Evolutionary conservation across 2,113 vertebrate species (phyloP), one percentile per base, ranked within the genome.

Genomic region (Cochlearius cochlearius): DNA sequence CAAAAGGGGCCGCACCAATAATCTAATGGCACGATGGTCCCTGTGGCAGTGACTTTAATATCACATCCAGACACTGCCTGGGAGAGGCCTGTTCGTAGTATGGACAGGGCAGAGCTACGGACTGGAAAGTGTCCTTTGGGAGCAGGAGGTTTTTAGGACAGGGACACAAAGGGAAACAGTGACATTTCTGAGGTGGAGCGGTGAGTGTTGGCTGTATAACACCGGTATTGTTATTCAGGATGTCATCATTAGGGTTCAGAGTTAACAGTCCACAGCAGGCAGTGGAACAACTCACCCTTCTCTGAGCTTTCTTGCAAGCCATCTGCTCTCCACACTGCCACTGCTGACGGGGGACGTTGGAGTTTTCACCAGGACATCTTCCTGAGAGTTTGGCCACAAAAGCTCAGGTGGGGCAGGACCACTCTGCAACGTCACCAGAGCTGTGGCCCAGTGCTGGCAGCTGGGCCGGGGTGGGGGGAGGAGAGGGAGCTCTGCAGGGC

Each of bases 1-100:
- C 67, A 2, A 11, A 30, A 62, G 11, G 32, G 34, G 15, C 49
- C 47, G 41, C 6, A 23, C 16, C 21, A 53, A 9, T 2, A 8
- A 22, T 7, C 32, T 5, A 16, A 27, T 0, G 1, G 21, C 10
- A 5, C 0, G 0, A 16, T 4, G 34, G n/a, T 32, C 19, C 39
- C 75, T 4, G 4, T 11, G 58, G 49, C 58, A 64, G 27, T 34
- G 34, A 7, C 11, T 26, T 36, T 29, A 2, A 10, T 56, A 36
- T 23, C 60, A 17, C 55, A 21, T 3, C 25, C 26, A 45, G 66
- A 13, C 38, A 4, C 34, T 59, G 49, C 20, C 71, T 2, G 0
- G 67, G 36, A 80, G 17, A 55, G 29, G 3, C n/a, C 50, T 34
- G 39, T 29, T n/a, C 10, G 0, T 3, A 13, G 9, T 4, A 3